Conservation (phyloP, 2,888 invertebrate species). For the Lottia scabra region DNA sequence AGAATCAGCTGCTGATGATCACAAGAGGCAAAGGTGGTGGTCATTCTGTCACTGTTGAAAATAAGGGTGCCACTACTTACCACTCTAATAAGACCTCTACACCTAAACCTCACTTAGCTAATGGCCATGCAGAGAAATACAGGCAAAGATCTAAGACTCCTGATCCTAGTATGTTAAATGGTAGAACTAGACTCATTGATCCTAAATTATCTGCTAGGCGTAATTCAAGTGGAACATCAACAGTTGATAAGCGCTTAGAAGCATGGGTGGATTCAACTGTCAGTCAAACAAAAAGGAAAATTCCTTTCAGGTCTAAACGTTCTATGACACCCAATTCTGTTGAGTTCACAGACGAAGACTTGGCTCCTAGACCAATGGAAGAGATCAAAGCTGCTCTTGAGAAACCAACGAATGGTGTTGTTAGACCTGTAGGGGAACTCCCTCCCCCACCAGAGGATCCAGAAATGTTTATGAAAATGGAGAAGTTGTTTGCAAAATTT, state of each 20-base stretch:
- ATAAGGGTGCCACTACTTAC: slow-evolving; percentile 27
- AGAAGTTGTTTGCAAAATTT: slow-evolving; percentile 61
- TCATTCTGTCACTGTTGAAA: slow-evolving; percentile 38
- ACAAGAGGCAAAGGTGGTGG: slow-evolving; percentile 38
- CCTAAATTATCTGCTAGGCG: slow-evolving; percentile 31
- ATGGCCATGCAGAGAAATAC: background rate
- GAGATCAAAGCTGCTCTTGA: slow-evolving; percentile 54
- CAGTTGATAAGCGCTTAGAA: slow-evolving; percentile 44
- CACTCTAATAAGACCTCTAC: background rate
- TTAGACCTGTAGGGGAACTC: slow-evolving; percentile 40
- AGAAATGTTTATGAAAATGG: slow-evolving; percentile 63
- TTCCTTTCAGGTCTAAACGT: slow-evolving; percentile 31
- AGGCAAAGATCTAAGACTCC: slow-evolving; percentile 24
- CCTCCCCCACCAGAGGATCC: slow-evolving; percentile 62
- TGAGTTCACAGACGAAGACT: slow-evolving; percentile 39
- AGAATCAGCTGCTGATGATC: slow-evolving; percentile 39
- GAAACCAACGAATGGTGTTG: slow-evolving; percentile 38
- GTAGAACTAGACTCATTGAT: slow-evolving; percentile 41
- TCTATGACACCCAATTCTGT: slow-evolving; percentile 52
- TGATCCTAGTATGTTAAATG: slow-evolving; percentile 25
- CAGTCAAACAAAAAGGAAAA: slow-evolving; percentile 42
- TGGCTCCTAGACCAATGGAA: slow-evolving; percentile 49
- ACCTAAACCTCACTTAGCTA: slow-evolving; percentile 5
- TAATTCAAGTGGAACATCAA: background rate
- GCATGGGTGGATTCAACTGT: slow-evolving; percentile 58